phyloP scores from a whole-genome alignment of 1,140 invertebrate genomes.

The Polypedilum vanderplanki region DNA sequence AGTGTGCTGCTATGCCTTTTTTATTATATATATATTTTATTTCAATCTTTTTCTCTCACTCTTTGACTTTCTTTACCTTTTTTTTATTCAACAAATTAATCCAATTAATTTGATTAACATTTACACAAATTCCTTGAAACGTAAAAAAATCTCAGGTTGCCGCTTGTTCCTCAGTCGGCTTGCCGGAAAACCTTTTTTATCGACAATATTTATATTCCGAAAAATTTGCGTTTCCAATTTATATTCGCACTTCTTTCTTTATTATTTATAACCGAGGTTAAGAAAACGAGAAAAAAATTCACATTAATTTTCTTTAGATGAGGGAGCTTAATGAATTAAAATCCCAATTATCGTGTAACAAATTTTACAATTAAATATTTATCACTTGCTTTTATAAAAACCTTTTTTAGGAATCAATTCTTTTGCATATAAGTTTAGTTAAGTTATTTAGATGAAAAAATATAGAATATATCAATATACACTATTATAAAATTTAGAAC shows the following conservation, averaged over 20 bases:
- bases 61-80: background rate
- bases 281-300: too few species aligned
- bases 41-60: background rate
- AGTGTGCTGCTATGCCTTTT: background rate
- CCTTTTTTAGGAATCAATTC: background rate
- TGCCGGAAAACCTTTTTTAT: slow-evolving; percentile 1
- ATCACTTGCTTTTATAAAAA: background rate
- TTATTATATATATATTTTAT: background rate
- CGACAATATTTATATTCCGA: slow-evolving; percentile 13
- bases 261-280: background rate
- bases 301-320: too few species aligned
- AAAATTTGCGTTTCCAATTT: slow-evolving; percentile 7
- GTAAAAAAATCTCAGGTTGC: slow-evolving; percentile 12
- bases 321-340: background rate
- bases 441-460: too few species aligned
- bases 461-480: too few species aligned
- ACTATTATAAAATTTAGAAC: background rate
- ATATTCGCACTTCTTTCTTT: background rate
- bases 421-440: too few species aligned
- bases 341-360: background rate
- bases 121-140: slow-evolving; percentile 7
- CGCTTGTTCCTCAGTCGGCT: background rate
- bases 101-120: slow-evolving; percentile 26
- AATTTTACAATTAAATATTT: background rate
- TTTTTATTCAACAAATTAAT: slow-evolving; percentile 26